Evolutionary conservation across 2,113 vertebrate species (phyloP), one percentile per base, ranked within the genome.

Genomic region (Muscicapa adusta): DNA sequence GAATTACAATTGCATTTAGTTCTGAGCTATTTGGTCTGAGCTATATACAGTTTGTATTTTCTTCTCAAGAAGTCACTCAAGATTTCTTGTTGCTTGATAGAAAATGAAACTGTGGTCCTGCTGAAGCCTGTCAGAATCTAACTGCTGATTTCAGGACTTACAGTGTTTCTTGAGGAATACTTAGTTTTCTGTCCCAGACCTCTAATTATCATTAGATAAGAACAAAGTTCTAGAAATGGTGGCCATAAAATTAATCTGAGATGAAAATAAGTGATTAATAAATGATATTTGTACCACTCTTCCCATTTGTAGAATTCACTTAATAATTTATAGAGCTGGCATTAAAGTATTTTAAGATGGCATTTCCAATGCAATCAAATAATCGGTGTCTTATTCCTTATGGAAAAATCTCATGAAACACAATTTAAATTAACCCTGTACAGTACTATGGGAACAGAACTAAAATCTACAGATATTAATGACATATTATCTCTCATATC

Each of bases 401-500:
- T 20, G 45, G 92, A 75, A 88, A 88, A 84, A 36, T 56, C 7
- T 66, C 5, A 50, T 61, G n/a, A 94, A 80, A 81, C 71, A n/a
- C 4, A 43, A 53, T 40, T 74, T 76, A 90, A 77, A 71, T 95
- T 96, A 95, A 96, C 88, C 72, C 73, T 90, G n/a, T 90, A 45
- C 45, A 57, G 38, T 57, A 57, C 56, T 93, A 6, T 18, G 65
- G 56, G 58, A 83, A 62, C 28, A 10, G 71, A 95, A 66, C 29
- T 66, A 85, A 92, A 50, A 3, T n/a, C 60, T 70, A 47, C 61
- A 90, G 53, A 42, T 43, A 67, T 75, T 68, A 86, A 81, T 81
- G 89, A 48, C 38, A 29, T 51, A 33, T 56, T 71, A 74, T 93
- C 25, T 86, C 26, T 85, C 28, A 26, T 36, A 56, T 45, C 40